A percentile compares a stretch with the other conserved stretches of the same genome.
Evolutionary conservation across 2,797 vertebrate species (phyloP).

Genomic region (Acanthurus lineatus): DNA sequence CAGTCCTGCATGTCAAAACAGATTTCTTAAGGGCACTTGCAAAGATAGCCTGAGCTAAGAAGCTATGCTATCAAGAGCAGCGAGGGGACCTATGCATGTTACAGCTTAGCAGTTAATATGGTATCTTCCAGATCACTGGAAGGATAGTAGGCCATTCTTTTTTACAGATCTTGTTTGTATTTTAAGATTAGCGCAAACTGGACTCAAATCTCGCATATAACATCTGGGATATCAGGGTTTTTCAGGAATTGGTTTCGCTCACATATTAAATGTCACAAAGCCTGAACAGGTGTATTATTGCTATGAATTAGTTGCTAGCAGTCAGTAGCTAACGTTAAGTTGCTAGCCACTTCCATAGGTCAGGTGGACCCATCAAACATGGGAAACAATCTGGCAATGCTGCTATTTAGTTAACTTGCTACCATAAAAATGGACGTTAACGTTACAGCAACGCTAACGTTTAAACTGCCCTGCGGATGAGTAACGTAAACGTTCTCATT

Average conservation of each 20-base stretch:
- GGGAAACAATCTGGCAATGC: conserved; percentile 46
- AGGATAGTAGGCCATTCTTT: conserved; percentile 64
- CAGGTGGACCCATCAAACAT: conserved; percentile 58
- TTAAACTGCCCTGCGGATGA: not conserved
- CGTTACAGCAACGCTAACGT: conserved; percentile 2
- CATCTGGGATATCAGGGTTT: not conserved
- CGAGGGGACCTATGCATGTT: conserved; percentile 38
- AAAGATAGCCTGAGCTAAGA: conserved; percentile 43
- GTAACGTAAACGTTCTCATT: not conserved
- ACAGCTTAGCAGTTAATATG: conserved; percentile 62
- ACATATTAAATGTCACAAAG: conserved; percentile 11
- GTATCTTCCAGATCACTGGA: conserved; percentile 72
- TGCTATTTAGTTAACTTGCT: conserved; percentile 24
- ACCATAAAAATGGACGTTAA: not conserved
- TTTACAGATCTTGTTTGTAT: conserved; percentile 15
- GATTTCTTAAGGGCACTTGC: conserved; percentile 18
- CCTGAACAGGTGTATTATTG: conserved; percentile 25
- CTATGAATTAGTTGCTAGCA: conserved; percentile 31
- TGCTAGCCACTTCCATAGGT: conserved; percentile 63
- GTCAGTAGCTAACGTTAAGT: conserved; percentile 50
- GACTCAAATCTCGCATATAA: conserved; percentile 8
- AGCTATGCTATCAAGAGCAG: conserved; percentile 43
- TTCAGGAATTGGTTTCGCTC: not conserved
- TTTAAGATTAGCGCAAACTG: conserved; percentile 32
- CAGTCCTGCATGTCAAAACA: not conserved